These are phyloP conservation scores for Agrilus planipennis DNA, from an alignment of 1,140 invertebrate species.

Conservation along the genomic window DNA sequence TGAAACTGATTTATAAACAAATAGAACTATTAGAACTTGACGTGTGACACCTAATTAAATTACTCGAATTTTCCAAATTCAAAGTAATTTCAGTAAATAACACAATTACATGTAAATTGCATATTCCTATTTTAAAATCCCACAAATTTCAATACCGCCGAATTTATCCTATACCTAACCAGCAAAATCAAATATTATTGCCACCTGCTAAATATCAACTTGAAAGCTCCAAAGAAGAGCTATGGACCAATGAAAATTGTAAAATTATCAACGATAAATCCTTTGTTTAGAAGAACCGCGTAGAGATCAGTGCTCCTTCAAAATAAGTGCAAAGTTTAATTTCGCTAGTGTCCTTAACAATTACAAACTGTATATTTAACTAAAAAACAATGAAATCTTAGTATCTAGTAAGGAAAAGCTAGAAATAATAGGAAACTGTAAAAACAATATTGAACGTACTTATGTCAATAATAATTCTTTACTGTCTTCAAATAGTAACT, in stretches of 20 bases:
- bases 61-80: conserved; percentile 1
- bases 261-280: neutral
- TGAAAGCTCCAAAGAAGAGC: neutral
- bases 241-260: conserved; percentile 6
- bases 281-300: neutral
- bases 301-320: neutral
- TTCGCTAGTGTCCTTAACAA: conserved; percentile 3
- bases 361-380: conserved; percentile 6
- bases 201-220: conserved; percentile 6
- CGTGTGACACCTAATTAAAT: neutral
- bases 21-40: conserved; percentile 2
- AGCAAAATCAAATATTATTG: neutral
- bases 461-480: neutral
- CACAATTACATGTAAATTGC: conserved; percentile 1
- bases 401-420: neutral
- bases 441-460: neutral
- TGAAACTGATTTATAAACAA: conserved; percentile 1
- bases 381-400: conserved; percentile 1
- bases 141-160: neutral
- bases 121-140: neutral
- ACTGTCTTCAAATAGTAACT: neutral
- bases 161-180: conserved; percentile 5
- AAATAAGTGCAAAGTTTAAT: neutral
- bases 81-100: neutral
- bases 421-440: neutral